Conservation (phyloP, 2,888 invertebrate species). For the Drosophila subquinaria region DNA sequence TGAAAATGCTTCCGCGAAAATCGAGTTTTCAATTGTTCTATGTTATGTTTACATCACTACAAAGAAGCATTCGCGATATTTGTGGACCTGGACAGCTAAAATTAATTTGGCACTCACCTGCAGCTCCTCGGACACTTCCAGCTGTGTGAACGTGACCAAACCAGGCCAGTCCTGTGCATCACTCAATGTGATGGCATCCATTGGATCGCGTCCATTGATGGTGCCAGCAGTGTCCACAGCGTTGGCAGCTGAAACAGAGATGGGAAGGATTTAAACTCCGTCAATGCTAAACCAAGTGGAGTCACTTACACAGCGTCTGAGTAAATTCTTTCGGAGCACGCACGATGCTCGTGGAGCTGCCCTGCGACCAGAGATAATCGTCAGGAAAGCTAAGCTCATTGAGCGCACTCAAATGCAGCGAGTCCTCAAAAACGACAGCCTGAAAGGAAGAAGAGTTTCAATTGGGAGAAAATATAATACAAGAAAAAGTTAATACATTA, state of each 20-base stretch:
- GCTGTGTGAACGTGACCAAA: conserved; percentile 86
- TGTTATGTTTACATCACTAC: too few relatives aligned
- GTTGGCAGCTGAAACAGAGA: conserved; percentile 60
- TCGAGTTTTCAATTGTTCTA: too few relatives aligned
- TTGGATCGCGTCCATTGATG: conserved; percentile 86
- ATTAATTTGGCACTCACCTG: conserved; percentile 81
- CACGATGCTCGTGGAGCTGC: conserved; percentile 82
- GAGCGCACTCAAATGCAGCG: conserved; percentile 82
- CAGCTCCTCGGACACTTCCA: conserved; percentile 86
- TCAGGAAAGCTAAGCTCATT: conserved; percentile 87
- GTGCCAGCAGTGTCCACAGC: conserved; percentile 83
- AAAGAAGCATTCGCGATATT: too few relatives aligned
- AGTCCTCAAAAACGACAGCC: conserved; percentile 84
- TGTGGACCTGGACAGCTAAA: background rate
- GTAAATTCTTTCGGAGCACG: conserved; percentile 86
- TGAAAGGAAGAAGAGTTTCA: conserved; percentile 54
- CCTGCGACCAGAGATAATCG: conserved; percentile 86
- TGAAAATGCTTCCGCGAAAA: too few relatives aligned
- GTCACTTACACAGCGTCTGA: conserved; percentile 80
- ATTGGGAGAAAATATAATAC: conserved; percentile 1
- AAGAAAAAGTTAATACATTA: too few relatives aligned
- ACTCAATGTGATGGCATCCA: conserved; percentile 86
- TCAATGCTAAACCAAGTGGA: too few relatives aligned
- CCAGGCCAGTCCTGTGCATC: conserved; percentile 85
- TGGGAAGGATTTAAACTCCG: background rate